Base-by-base conservation (phyloP, 2,888 invertebrate species). In the Cosmopolites sordidus region DNA sequence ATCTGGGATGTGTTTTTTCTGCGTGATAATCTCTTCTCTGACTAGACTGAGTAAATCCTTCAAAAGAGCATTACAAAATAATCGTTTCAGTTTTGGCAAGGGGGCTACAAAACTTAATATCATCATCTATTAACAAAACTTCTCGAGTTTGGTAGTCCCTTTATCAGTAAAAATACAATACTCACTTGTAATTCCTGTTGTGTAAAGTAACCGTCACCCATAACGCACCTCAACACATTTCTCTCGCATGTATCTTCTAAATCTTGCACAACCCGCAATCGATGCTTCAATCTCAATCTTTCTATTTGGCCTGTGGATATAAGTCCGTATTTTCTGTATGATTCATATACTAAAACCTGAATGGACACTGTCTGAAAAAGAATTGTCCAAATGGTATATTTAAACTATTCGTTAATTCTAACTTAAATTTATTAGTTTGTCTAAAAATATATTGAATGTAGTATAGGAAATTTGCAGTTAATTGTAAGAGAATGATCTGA, bases 261-360 rank as follows among this genome's bases (percentile, higher is more conserved):
- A 64, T 87, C 89, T 65, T 96, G 89, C 27, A 99, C 95, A 0
- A 98, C 97, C 60, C 87, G 80, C 22, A 98, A 78, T 11, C 98
- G 79, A 72, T 97, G 93, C 69, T 93, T 94, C 56, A 97, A 79
- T 43, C 98, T 80, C 58, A 97, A 78, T 58, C 88, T 84, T 71
- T 97, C 96, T 54, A 99, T 97, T 63, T 84, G 84, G 48, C 88
- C 88, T 54, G 89, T 86, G 5, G 90, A 88, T 55, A 98, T 83
- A 39, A 82, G 80, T 27, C 89, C 89, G 69, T 86, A 92, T 58
- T 83, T 85, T 1, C 82, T 78, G 71, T 97, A 97, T 0, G 96
- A 89, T 66, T 92, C 87, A 69, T 90, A 86, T 30, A 97, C 84
- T 40, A 98, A 77, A 0, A 84, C 84, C 75, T 90, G 89, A 45